phyloP scores from a whole-genome alignment of 2,888 invertebrate species.

The Mimachlamys varia region DNA sequence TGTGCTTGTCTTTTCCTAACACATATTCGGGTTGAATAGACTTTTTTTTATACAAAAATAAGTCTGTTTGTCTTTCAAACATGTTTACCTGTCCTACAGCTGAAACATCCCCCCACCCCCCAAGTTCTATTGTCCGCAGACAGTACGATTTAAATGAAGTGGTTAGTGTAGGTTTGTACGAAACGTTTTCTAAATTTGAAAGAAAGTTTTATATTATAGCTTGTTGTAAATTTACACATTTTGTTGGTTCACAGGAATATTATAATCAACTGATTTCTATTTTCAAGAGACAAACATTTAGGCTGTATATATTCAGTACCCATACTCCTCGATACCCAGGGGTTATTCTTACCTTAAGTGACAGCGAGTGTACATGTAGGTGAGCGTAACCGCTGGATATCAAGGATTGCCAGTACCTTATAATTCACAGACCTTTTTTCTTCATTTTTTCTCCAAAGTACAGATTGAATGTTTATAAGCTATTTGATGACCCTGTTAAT shows the following conservation, averaged over 20 bases:
- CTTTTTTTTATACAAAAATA: neutral
- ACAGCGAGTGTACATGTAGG: too few species aligned
- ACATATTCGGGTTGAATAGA: neutral
- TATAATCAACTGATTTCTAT: neutral
- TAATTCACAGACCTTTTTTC: neutral
- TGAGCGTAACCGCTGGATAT: too few species aligned
- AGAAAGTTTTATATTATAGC: too few species aligned
- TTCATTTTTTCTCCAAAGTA: too few species aligned
- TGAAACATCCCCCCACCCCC: too few species aligned
- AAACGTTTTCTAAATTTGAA: too few species aligned
- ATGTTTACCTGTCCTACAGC: neutral
- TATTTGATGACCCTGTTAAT: neutral
- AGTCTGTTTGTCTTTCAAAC: neutral
- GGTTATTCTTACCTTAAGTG: too few species aligned
- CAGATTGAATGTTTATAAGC: too few species aligned
- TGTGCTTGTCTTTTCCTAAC: neutral
- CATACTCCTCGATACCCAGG: too few species aligned
- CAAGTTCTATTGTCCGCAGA: neutral
- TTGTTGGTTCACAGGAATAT: neutral
- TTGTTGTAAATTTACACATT: neutral
- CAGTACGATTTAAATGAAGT: neutral
- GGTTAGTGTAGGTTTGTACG: too few species aligned
- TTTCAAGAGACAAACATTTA: neutral
- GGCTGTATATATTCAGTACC: too few species aligned
- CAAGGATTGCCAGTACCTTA: too few species aligned